Evolutionary conservation across 2,113 vertebrate species (phyloP), one percentile per base, ranked within the genome.

Genomic region (Condylura cristata): DNA sequence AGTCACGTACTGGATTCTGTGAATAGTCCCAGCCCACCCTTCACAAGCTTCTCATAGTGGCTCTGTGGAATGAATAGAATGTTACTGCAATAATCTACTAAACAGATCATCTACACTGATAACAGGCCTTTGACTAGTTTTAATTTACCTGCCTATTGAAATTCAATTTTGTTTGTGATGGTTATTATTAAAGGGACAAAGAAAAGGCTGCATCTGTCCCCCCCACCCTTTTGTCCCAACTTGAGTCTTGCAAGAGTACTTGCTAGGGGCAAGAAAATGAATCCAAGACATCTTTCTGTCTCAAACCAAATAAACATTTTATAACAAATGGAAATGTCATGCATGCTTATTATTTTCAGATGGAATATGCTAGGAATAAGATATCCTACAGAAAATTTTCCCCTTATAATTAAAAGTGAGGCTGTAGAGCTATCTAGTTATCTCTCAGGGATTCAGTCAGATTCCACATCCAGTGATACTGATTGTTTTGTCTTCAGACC

Each of bases 131-230:
- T 18, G 81, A 81, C 30, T 82, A 28, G 28, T 92, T 90, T 88
- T 90, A 61, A 78, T 88, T 96, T 92, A 65, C 82, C 86, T 75
- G 78, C 75, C 68, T 89, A 39, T 89, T 75, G 68, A 93, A 86
- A 90, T 76, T 68, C 53, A 89, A 0, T 94, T 93, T 95, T 93
- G 30, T 74, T 92, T 56, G 58, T 39, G 17, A 41, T 88, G 12
- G n/a, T 76, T 95, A 90, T 89, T 95, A 90, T 89, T 95, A 95
- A 93, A 79, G n/a, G 84, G 80, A 80, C 58, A 41, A 53, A 58
- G 72, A 92, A 83, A 76, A 86, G 16, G 61, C 46, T 46, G 5
- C 44, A 10, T 66, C n/a, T n/a, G n/a, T n/a, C n/a, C n/a, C n/a
- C n/a, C n/a, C n/a, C n/a, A n/a, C n/a, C n/a, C 32, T 78, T 86